Conservation (phyloP, 2,888 invertebrate genomes). For the Sympetrum striolatum region DNA sequence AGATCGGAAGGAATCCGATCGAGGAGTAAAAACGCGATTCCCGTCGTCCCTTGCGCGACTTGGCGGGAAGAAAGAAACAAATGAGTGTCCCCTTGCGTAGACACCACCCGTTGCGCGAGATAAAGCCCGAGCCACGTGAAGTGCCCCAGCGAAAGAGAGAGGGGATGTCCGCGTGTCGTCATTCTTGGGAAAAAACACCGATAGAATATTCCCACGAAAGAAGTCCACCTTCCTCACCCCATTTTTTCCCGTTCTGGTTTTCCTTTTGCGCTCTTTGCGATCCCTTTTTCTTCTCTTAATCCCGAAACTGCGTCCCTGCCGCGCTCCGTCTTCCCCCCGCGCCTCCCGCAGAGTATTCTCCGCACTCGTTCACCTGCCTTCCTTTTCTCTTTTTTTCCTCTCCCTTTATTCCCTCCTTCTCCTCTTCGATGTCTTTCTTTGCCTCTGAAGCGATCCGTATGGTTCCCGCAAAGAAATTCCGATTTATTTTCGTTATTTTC, state of each 20-base stretch:
- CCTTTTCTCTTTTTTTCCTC: not conserved
- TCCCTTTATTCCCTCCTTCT: not conserved
- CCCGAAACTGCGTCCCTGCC: conserved; percentile 44
- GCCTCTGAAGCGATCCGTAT: not conserved
- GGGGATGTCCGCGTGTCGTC: not conserved
- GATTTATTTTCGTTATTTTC: too few relatives aligned
- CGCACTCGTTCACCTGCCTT: conserved; percentile 51
- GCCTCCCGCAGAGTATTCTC: conserved; percentile 58
- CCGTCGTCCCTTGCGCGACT: not conserved
- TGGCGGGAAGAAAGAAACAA: not conserved
- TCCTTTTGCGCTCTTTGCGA: conserved; percentile 38
- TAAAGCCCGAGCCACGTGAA: not conserved
- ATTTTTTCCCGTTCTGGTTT: not conserved
- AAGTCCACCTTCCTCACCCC: not conserved
- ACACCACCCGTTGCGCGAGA: not conserved
- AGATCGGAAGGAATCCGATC: not conserved
- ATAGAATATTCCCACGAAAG: not conserved
- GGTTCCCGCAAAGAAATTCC: too few relatives aligned
- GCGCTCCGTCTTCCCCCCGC: conserved; percentile 52
- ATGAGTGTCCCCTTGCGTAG: not conserved
- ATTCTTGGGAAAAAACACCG: not conserved
- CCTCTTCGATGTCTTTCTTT: not conserved
- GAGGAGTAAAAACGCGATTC: not conserved
- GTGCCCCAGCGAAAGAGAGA: not conserved
- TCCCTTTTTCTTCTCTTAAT: conserved; percentile 53